These are phyloP conservation scores for Electrophaes corylata DNA, from an alignment of 2,888 invertebrate species.

Conservation along the genomic window DNA sequence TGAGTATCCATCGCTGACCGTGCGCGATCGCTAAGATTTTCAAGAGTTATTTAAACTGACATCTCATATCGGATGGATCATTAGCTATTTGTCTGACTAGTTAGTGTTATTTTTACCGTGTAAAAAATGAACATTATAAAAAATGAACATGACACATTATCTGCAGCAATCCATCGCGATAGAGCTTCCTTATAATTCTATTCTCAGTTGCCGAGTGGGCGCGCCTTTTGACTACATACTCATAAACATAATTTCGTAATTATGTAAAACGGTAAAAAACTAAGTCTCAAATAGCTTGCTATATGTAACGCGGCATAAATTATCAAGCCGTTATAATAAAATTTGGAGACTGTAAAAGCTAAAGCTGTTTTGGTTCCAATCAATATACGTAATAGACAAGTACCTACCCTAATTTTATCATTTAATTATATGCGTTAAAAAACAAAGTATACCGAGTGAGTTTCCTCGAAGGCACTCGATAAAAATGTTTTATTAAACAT, in stretches of 20 bases:
- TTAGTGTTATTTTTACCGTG: slow-evolving; percentile 64
- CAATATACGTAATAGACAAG: slow-evolving; percentile 60
- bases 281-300: slow-evolving; percentile 71
- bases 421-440: slow-evolving; percentile 57
- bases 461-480: too few species aligned
- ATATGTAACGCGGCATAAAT: slow-evolving; percentile 79
- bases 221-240: slow-evolving; percentile 60
- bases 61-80: slow-evolving; percentile 58
- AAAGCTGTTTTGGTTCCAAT: slow-evolving; percentile 64
- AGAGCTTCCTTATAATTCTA: slow-evolving; percentile 64
- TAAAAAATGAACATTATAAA: slow-evolving; percentile 60
- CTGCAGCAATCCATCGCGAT: slow-evolving; percentile 70
- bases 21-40: background rate
- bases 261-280: slow-evolving; percentile 79
- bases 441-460: too few species aligned
- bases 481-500: too few species aligned
- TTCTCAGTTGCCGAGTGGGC: slow-evolving; percentile 66
- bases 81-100: slow-evolving; percentile 63
- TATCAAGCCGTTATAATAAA: slow-evolving; percentile 76
- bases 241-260: slow-evolving; percentile 80
- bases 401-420: slow-evolving; percentile 71
- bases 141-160: slow-evolving; percentile 74
- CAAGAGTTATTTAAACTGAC: background rate
- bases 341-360: slow-evolving; percentile 70
- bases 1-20: background rate